Base-by-base conservation (phyloP, 2,113 vertebrate species). In the Noturus placidus region DNA sequence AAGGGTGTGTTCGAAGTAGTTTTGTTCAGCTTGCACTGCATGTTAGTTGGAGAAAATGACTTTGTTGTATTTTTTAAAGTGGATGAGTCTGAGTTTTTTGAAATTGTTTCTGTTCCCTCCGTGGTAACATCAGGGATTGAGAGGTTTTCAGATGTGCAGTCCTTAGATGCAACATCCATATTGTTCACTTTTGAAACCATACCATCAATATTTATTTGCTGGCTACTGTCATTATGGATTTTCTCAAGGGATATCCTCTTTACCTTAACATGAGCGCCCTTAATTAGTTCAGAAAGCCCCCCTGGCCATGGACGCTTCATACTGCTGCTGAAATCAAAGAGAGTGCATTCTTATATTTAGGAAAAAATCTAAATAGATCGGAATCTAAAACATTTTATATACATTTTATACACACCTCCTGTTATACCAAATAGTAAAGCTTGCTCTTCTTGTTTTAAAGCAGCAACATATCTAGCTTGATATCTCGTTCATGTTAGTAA, bases 251-350 rank as follows among this genome's bases (percentile, higher is more conserved):
- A 82, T 72, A 80, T 87, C 65, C 80, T 90, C 85, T 87, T 87
- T 13, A 91, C 86, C 77, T 91, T 90, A 63, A 90, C 85, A 22
- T 87, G 89, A 78, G 90, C 72, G 33, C 84, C 85, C 35, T 90
- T 89, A 63, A 91, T 87, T 63, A 91, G 72, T 52, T 90, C 89
- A 17, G 90, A 91, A 54, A 91, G 61, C 13, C 85, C 87, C 4
- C 78, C 65, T 77, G 87, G 80, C 15, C 72, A 88, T 42, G 90
- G 90, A 7, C 89, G 87, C 52, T 91, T 90, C 83, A 81, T 85
- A 65, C 30, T 77, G 59, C 38, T 86, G 67, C 87, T 85, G 63
- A 74, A 52, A 84, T 30, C 2, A 90, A 87, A 61, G 74, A 82
- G 14, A 86, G 13, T 19, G 33, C 72, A 10, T 11, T 2, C 0